These are phyloP conservation scores for Drosophila pruinosa DNA, from an alignment of 1,140 invertebrate genomes.

Conservation along the genomic window DNA sequence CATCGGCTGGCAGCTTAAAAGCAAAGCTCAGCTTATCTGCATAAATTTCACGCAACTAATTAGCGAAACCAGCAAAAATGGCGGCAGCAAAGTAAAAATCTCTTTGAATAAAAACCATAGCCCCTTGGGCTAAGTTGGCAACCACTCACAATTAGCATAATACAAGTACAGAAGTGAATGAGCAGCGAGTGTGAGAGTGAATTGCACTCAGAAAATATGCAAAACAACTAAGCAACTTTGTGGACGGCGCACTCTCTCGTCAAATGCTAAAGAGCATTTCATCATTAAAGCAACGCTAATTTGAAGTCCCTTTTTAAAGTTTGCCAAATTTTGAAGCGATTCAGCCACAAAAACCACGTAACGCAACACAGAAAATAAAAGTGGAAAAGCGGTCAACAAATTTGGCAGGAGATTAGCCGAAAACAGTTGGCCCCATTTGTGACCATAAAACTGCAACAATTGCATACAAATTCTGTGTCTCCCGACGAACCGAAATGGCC, in stretches of 20 bases:
- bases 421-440: constrained; percentile 68
- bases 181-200: not conserved
- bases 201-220: constrained; percentile 37
- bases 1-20: constrained; percentile 18
- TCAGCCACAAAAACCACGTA: constrained; percentile 9
- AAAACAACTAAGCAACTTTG: constrained; percentile 16
- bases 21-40: constrained; percentile 50
- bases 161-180: constrained; percentile 7
- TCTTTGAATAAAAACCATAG: constrained; percentile 41
- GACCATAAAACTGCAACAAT: constrained; percentile 70
- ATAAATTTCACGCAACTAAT: constrained; percentile 77
- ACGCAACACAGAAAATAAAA: constrained; percentile 6
- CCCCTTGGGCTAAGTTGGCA: not conserved
- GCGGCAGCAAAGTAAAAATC: constrained; percentile 41
- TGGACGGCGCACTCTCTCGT: constrained; percentile 9
- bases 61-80: constrained; percentile 64
- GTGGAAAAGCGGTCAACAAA: constrained; percentile 49
- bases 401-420: constrained; percentile 71
- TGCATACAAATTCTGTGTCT: constrained; percentile 43
- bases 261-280: constrained; percentile 15
- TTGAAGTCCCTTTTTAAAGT: constrained; percentile 18
- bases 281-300: not conserved
- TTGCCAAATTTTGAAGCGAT: not conserved
- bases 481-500: constrained; percentile 36
- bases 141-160: constrained; percentile 65